Evolutionary conservation across 2,113 vertebrate genomes (phyloP).

Genomic region (Prionailurus bengalensis): DNA sequence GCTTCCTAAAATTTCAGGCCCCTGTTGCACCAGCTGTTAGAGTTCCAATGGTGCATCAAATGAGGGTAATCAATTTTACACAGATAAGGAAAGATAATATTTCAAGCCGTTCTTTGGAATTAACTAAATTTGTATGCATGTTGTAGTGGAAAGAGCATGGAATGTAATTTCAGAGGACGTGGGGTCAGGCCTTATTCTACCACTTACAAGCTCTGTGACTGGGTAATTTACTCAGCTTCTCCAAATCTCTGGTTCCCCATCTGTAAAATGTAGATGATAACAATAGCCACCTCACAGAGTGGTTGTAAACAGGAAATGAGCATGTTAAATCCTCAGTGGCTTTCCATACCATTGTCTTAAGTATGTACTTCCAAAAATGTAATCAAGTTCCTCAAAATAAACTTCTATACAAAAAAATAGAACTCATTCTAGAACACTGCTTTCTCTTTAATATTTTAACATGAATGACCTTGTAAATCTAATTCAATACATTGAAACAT

Average conservation of each 20-base stretch:
- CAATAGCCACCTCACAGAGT: not conserved
- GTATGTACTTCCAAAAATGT: not conserved
- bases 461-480: not conserved
- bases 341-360: not conserved
- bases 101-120: constrained; percentile 78
- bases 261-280: not conserved
- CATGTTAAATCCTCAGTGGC: not conserved
- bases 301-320: not conserved
- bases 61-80: constrained; percentile 81
- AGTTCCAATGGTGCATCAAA: constrained; percentile 75
- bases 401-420: not conserved
- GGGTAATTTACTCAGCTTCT: constrained; percentile 26
- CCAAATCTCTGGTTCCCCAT: not conserved
- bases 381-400: constrained; percentile 34
- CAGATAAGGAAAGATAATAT: constrained; percentile 81
- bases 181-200: constrained; percentile 62
- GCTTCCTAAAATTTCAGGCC: constrained; percentile 53
- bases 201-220: constrained; percentile 11
- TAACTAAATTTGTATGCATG: constrained; percentile 82
- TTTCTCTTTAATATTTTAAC: not conserved
- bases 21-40: constrained; percentile 77
- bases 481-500: constrained; percentile 22
- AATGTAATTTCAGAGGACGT: constrained; percentile 76
- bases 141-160: constrained; percentile 78
- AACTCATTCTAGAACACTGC: constrained; percentile 12